Percentiles rank a stretch among this genome's conserved stretches.
Evolutionary conservation across 2,113 vertebrate genomes (phyloP).

Genomic region (Pygoscelis antarcticus): DNA sequence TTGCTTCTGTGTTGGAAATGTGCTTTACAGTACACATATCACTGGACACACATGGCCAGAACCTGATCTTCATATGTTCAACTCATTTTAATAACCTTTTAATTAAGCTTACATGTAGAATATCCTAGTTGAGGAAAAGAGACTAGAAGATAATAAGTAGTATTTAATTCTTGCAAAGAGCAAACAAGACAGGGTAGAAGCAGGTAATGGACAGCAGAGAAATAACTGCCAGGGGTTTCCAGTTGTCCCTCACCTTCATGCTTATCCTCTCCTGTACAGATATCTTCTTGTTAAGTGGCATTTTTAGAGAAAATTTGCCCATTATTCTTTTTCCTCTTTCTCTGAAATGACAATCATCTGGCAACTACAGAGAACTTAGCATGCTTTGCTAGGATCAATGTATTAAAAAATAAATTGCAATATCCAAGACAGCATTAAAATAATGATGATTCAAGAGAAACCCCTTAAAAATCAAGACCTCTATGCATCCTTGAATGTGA

Average conservation of each 20-base stretch:
- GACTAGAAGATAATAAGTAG: neutral
- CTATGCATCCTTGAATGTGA: neutral
- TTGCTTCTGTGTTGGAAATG: neutral
- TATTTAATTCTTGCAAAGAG: neutral
- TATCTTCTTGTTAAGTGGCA: neutral
- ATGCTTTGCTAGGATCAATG: neutral
- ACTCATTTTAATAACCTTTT: neutral
- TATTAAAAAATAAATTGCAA: neutral
- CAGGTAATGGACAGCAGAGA: neutral
- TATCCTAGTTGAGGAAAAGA: neutral
- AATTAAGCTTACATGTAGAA: neutral
- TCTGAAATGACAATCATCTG: neutral
- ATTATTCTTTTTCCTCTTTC: neutral
- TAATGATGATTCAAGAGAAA: neutral
- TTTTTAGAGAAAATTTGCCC: neutral
- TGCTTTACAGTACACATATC: neutral
- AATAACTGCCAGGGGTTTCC: neutral
- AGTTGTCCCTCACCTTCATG: neutral
- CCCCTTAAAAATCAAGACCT: constrained; percentile 2
- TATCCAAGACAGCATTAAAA: neutral
- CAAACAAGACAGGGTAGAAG: neutral
- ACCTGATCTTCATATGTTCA: neutral
- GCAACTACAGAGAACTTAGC: neutral
- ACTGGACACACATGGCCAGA: neutral
- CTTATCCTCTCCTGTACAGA: neutral